phyloP scores from a whole-genome alignment of 2,113 vertebrate species.

The Taxidea taxus region DNA sequence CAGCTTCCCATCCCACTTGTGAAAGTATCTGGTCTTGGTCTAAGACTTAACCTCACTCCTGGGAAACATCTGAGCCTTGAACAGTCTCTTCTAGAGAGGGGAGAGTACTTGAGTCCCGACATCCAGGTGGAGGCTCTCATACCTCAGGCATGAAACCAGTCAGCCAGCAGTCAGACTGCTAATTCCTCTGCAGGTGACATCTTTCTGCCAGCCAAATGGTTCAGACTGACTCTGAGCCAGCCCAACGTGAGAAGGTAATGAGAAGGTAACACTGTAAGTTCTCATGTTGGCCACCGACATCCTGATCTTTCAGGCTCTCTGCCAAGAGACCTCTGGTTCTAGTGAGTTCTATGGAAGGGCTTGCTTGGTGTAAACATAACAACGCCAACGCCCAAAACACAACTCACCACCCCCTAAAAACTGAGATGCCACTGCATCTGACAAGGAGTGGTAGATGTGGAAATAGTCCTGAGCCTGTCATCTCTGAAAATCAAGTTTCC shows the following conservation, averaged over 20 bases:
- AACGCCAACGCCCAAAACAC: background rate
- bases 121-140: background rate
- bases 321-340: background rate
- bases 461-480: background rate
- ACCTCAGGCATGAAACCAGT: background rate
- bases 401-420: background rate
- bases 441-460: background rate
- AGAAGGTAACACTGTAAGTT: background rate
- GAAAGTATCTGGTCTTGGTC: background rate
- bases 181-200: background rate
- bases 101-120: too few species aligned
- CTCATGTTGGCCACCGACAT: too few species aligned
- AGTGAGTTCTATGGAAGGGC: background rate
- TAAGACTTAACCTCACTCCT: background rate
- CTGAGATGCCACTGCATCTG: background rate
- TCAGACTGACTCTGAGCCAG: background rate
- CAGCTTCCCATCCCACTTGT: fast-evolving
- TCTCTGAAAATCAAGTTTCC: background rate
- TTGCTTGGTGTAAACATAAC: background rate
- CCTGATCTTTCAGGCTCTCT: background rate
- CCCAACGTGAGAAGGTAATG: background rate
- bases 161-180: background rate
- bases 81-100: background rate
- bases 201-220: background rate
- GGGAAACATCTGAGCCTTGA: background rate